Conservation (phyloP, 1,140 invertebrate genomes). For the Microplitis demolitor region DNA sequence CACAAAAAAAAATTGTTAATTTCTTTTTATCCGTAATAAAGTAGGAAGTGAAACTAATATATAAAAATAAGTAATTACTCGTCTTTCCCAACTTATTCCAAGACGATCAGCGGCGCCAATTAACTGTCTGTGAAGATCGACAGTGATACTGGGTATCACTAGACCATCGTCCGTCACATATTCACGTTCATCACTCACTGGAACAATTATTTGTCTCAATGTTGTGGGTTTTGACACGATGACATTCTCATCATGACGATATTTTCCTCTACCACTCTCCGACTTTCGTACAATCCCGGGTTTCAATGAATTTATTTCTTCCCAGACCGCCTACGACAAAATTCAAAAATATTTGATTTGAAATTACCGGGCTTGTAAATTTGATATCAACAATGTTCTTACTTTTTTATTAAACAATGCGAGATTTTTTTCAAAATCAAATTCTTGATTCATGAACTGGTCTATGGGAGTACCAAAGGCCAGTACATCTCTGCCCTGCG, state of each 20-base stretch:
- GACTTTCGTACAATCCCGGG: slow-evolving; percentile 70
- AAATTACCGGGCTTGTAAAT: no score
- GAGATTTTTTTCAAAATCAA: slow-evolving; percentile 93
- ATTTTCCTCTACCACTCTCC: slow-evolving; percentile 60
- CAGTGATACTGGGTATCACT: slow-evolving; percentile 76
- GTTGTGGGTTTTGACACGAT: slow-evolving; percentile 70
- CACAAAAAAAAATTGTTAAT: not conserved
- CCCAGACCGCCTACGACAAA: slow-evolving; percentile 54
- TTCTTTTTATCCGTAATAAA: not conserved
- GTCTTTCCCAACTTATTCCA: slow-evolving; percentile 71
- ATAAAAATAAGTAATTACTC: slow-evolving; percentile 40
- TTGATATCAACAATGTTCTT: not conserved
- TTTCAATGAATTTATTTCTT: slow-evolving; percentile 74
- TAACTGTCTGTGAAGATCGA: slow-evolving; percentile 69
- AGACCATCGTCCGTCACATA: slow-evolving; percentile 83
- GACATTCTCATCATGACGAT: slow-evolving; percentile 85
- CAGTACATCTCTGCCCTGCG: slow-evolving; percentile 63
- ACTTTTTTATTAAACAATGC: slow-evolving; percentile 88
- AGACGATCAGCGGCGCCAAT: slow-evolving; percentile 69
- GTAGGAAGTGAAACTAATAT: not conserved
- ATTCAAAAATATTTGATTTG: slow-evolving; percentile 45
- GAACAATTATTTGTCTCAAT: slow-evolving; percentile 74
- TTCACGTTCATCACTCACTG: slow-evolving; percentile 67
- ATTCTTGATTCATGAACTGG: slow-evolving; percentile 72
- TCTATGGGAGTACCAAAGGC: slow-evolving; percentile 69